Conservation (phyloP, 2,888 invertebrate species). For the Empis stercorea region DNA sequence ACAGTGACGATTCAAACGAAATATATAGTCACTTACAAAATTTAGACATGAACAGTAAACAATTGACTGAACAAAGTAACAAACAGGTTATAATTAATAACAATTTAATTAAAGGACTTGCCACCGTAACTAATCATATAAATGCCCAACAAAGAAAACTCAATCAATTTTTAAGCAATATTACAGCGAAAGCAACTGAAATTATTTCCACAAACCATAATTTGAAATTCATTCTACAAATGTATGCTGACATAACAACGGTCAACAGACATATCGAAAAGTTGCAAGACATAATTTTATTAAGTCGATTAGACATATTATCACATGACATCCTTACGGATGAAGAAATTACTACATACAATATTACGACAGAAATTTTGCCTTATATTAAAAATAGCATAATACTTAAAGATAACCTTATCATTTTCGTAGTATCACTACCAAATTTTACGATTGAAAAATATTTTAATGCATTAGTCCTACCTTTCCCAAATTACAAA, state of each 20-base stretch:
- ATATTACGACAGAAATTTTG: not conserved
- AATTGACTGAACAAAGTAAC: not conserved
- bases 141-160: not conserved
- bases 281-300: not conserved
- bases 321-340: not conserved
- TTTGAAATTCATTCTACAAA: not conserved
- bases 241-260: not conserved
- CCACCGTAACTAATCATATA: not conserved
- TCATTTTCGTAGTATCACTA: too few species aligned
- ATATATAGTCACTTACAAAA: not conserved
- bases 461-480: not conserved
- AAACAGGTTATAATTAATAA: slow-evolving; percentile 1
- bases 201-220: too few species aligned
- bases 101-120: not conserved
- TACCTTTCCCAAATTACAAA: not conserved
- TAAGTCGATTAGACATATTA: not conserved
- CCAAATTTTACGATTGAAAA: too few species aligned
- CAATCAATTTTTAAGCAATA: not conserved
- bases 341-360: not conserved
- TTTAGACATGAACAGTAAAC: not conserved
- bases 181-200: not conserved
- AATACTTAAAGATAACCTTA: too few species aligned
- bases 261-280: slow-evolving; percentile 1
- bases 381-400: slow-evolving; percentile 1
- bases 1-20: not conserved